Conservation (phyloP, 2,797 vertebrate species). For the Chiroxiphia lanceolata region DNA sequence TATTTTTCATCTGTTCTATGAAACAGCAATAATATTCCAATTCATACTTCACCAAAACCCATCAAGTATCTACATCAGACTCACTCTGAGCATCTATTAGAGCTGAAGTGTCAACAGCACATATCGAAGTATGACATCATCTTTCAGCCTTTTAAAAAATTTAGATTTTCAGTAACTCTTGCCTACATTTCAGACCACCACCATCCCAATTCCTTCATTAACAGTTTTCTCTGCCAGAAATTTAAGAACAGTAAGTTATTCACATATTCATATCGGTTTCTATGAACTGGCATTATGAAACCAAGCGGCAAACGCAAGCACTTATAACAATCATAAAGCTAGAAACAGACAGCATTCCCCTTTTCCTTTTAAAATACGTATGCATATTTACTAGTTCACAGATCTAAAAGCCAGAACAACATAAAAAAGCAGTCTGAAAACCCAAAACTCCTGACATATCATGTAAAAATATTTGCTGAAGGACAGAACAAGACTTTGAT, state of each 20-base stretch:
- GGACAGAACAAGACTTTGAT: background rate
- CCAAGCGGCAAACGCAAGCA: background rate
- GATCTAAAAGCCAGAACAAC: background rate
- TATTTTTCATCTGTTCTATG: background rate
- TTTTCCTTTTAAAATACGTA: background rate
- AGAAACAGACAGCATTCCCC: background rate
- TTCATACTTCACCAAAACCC: background rate
- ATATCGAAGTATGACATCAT: background rate
- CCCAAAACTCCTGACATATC: background rate
- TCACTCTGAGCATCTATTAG: background rate
- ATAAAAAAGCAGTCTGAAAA: background rate
- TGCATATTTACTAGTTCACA: background rate
- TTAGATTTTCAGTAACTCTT: background rate
- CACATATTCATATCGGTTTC: background rate
- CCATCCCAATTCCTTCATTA: background rate
- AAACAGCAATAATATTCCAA: background rate
- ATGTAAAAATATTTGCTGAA: background rate
- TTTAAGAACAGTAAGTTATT: background rate
- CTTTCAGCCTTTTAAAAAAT: background rate
- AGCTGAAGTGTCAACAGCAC: background rate
- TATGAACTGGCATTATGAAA: rapidly evolving
- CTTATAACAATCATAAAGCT: background rate
- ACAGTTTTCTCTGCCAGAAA: background rate
- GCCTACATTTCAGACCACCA: background rate
- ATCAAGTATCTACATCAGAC: background rate